Base-by-base conservation (phyloP, 2,797 vertebrate species). In the Cyclopterus lumpus region DNA sequence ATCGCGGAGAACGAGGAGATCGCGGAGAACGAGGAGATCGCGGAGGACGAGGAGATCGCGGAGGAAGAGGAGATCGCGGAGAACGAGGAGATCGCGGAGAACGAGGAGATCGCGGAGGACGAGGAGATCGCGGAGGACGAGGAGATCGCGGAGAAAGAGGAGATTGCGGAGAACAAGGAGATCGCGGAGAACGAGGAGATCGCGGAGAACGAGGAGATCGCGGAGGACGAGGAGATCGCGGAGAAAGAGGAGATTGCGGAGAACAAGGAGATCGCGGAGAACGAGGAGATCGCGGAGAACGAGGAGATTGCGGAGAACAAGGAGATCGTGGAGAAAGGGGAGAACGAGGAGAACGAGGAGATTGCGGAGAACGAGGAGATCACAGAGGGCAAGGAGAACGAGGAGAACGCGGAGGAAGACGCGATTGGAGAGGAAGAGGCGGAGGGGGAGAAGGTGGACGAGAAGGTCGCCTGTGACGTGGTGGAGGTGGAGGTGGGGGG, bases 401-500 rank as follows among this genome's bases (percentile, higher is more conserved):
- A 49, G 36, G 10, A 36, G 40, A 42, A 5, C 4, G 4, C 5
- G 12, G 2, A n/a, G 46, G 46, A 48, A n/a, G 44, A 20, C 44
- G 18, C 44, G 18, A 8, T 18, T 7, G 18, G 18, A 48, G 44
- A 20, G 44, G 46, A 10, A n/a, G 44, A 46, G 42, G 42, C 0
- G 5, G 44, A 81, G 78, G 93, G 93, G 84, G 91, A 69, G 6
- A 51, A 62, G 58, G 51, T 68, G 65, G 2, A 73, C 1, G 69
- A 70, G 20, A 82, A 88, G 1, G 54, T 79, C 2, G 63, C 4
- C 8, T 87, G 78, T 1, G 93, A 91, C 24, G 90, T 84, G 63
- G 90, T 91, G 20, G 93, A 94, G 85, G 84, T 94, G 18, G 95
- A 96, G 83, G 94, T 91, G 10, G 90, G 93, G 94, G 69, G 79